Base-by-base conservation (phyloP, 2,113 vertebrate genomes). In the Syngnathus scovelli region DNA sequence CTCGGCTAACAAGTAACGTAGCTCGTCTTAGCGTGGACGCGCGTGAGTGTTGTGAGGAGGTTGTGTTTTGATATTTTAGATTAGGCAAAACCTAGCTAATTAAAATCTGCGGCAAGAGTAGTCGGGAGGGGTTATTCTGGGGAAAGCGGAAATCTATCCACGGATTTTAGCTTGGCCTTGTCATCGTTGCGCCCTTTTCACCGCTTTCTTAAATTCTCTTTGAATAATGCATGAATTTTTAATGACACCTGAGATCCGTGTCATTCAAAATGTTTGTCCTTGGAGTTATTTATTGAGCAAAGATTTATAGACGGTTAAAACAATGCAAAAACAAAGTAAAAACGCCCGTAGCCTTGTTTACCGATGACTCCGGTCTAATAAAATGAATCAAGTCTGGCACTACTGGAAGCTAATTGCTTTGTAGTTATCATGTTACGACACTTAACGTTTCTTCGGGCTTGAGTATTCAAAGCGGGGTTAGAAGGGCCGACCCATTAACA, bases 1-100 rank as follows among this genome's bases (percentile, higher is more conserved):
- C 75, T 80, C 74, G 72, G 74, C 59, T 64, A 72, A 73, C n/a
- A 68, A 74, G 67, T 44, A 64, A 70, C 52, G 33, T 37, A 72
- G 49, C 27, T n/a, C 56, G 66, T 52, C 5, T 64, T 66, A 54
- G 69, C 58, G 61, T 64, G 59, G 63, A 23, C 44, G 54, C 36
- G 12, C 61, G 41, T 33, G 27, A 33, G 27, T 33, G 27, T 33
- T 33, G 27, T 33, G 27, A 44, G 5, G 11, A 3, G 27, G 61
- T 44, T 43, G 7, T 51, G 27, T 58, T 58, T 58, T 56, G 23
- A 16, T 3, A 5, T 6, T 36, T 6, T 36, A 33, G 55, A 1
- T 36, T 7, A 16, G 33, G 55, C 23, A 36, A 58, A 58, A 58
- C 5, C 15, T 18, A 36, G 13, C 55, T 36, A 58, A 43, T 12